Base-by-base conservation (phyloP, 2,888 invertebrate species). In the Cynaeus angustus region DNA sequence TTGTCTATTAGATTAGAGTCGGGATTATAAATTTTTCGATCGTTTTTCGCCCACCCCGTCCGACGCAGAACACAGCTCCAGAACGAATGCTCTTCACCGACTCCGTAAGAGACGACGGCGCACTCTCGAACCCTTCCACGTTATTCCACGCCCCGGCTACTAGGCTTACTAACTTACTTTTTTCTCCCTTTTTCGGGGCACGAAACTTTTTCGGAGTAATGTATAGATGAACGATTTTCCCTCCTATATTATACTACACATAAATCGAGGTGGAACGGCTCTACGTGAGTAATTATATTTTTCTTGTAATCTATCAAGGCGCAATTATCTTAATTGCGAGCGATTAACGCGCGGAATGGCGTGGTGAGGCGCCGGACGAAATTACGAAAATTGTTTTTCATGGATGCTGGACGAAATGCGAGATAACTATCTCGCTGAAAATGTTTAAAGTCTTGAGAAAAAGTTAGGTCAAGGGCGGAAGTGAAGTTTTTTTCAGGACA, bases 131-230 rank as follows among this genome's bases (percentile, higher is more conserved):
- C 81, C 80, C 81, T 80, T 80, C 80, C 80, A 77, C 79, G 77
- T 77, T 70, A 78, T 80, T 80, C 81, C 82, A 82, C 83, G 82
- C 82, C 83, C 81, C 81, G 79, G 75, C 81, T 78, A 79, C 81
- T 79, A 82, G 82, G 83, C 83, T 83, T 83, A 83, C 81, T 80
- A 82, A 82, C 82, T 83, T 83, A 81, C 80, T 81, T 81, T 81
- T 81, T 81, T 74, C 74, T 80, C 80, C 74, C 72, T 78, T 74
- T 74, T 71, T 61, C 74, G 70, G 56, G 74, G 74, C 75, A 73
- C 73, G 66, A 78, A 81, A 80, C 77, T 80, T 81, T 81, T 80
- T 74, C 76, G 70, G 72, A 73, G 71, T 71, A 72, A 72, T 66
- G 73, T 72, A 70, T 72, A 72, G 71, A 67, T 66, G 74, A 70